These are phyloP conservation scores for Peromyscus melanophrys DNA, from an alignment of 2,797 vertebrate species.

Conservation along the genomic window DNA sequence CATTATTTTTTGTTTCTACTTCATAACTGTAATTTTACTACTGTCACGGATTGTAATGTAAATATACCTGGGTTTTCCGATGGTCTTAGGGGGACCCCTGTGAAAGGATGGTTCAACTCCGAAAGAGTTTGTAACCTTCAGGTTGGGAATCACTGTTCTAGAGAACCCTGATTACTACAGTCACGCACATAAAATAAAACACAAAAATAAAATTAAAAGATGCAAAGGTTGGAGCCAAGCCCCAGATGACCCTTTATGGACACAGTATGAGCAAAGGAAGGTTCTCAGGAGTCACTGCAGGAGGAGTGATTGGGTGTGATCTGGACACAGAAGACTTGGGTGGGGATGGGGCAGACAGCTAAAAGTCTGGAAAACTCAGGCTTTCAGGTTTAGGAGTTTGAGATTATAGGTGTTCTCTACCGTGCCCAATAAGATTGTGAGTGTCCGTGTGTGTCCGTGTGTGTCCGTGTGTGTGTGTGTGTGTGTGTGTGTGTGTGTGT, in stretches of 20 bases:
- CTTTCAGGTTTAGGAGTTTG: not conserved
- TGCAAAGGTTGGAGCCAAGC: not conserved
- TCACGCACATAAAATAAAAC: not conserved
- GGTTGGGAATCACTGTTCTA: not conserved
- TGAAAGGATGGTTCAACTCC: not conserved
- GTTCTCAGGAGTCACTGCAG: not conserved
- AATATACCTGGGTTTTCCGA: not conserved
- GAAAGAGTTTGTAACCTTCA: not conserved
- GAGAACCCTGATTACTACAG: not conserved
- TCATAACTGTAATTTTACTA: not conserved
- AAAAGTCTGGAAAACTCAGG: not conserved
- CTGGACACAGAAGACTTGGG: not conserved
- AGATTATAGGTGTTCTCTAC: not conserved
- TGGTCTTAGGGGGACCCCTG: not conserved
- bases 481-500: no score
- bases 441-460: no score
- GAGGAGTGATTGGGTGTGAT: not conserved
- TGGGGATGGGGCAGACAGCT: not conserved
- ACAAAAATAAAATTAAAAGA: slow-evolving; percentile 13
- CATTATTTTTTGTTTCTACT: not conserved
- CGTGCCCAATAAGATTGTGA: not conserved
- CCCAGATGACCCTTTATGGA: not conserved
- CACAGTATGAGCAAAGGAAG: not conserved
- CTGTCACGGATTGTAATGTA: not conserved
- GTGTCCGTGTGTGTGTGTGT: no score